Conservation (phyloP, 2,113 vertebrate genomes). For the Nyctibius bracteatus region DNA sequence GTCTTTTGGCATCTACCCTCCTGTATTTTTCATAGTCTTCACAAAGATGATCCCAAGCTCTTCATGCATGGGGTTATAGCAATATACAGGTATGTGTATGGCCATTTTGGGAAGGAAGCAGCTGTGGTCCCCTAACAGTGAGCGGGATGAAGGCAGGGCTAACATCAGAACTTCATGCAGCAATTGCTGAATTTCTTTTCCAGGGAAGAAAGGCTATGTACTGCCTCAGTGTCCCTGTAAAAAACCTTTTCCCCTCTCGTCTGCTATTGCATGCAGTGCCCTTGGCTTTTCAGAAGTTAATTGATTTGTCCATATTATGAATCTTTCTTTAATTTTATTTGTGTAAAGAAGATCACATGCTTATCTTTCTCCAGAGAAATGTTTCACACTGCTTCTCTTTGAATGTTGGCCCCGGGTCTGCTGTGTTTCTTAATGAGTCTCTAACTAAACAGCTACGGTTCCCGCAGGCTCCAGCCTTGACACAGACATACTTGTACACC, state of each 20-base stretch:
- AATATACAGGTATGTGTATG: neutral
- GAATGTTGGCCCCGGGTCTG: constrained; percentile 3
- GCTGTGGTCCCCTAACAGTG: neutral
- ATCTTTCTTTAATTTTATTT: constrained; percentile 49
- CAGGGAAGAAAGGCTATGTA: neutral
- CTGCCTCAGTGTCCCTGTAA: neutral
- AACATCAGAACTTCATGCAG: neutral
- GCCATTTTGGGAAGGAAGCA: neutral
- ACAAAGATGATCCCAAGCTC: neutral
- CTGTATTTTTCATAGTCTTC: neutral
- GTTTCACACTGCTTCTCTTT: constrained; percentile 9
- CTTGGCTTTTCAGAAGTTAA: constrained; percentile 53
- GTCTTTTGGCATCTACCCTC: neutral
- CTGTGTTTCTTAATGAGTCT: neutral
- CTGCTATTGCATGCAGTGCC: neutral
- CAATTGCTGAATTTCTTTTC: neutral
- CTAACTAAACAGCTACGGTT: neutral
- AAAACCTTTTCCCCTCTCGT: neutral
- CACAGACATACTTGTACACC: neutral
- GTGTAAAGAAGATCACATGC: neutral
- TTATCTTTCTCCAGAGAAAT: constrained; percentile 44
- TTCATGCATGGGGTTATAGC: neutral
- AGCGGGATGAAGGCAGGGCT: neutral
- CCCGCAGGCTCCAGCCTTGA: constrained; percentile 24
- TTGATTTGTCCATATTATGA: constrained; percentile 35